phyloP scores from a whole-genome alignment of 2,113 vertebrate genomes.

The Steatornis caripensis region DNA sequence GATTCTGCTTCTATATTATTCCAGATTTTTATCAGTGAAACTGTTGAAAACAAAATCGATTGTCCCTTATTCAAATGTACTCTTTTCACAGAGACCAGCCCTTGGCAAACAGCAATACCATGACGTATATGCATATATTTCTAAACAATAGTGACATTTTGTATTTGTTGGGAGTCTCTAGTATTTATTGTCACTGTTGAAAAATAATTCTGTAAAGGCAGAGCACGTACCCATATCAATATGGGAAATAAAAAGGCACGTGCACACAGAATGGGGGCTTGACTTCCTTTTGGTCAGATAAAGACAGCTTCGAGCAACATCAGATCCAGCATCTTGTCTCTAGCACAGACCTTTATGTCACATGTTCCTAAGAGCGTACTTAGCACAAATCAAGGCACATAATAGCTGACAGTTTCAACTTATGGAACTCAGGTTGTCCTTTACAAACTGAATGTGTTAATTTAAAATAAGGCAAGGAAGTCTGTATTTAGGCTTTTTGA shows the following conservation, averaged over 20 bases:
- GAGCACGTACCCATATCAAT: fast-evolving
- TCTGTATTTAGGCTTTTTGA: neutral
- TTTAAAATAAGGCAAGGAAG: neutral
- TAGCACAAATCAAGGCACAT: neutral
- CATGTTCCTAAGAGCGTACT: neutral
- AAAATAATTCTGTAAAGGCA: neutral
- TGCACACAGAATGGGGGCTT: neutral
- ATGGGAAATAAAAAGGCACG: fast-evolving
- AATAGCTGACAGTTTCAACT: neutral
- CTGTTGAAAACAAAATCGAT: neutral
- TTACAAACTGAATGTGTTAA: neutral
- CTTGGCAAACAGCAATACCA: neutral
- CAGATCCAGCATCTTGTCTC: neutral
- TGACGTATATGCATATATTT: neutral
- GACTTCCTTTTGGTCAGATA: neutral
- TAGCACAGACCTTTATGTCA: neutral
- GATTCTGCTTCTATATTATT: neutral
- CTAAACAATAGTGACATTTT: neutral
- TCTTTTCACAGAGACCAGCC: neutral
- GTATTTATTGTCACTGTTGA: neutral
- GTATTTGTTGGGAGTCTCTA: neutral
- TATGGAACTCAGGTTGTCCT: neutral
- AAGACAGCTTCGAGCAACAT: neutral
- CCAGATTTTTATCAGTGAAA: neutral
- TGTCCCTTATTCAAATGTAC: neutral